Percentiles rank a stretch among this genome's conserved stretches.
Conservation (phyloP, 2,888 invertebrate genomes). For the Pyrgus malvae region DNA sequence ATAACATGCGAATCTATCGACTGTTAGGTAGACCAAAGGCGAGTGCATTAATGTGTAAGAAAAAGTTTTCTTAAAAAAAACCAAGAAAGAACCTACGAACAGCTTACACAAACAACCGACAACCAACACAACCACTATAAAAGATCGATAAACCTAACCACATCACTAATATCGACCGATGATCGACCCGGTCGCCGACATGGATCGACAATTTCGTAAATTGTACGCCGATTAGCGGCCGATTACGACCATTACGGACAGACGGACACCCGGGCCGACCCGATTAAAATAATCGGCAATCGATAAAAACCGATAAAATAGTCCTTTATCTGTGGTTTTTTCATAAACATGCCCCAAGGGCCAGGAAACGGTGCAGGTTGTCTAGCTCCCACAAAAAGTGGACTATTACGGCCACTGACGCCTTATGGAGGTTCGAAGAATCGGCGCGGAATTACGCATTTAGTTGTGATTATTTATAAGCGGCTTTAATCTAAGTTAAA, state of each 20-base stretch:
- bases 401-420: slow-evolving; percentile 1
- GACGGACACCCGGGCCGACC: slow-evolving; percentile 75
- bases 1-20: too few species aligned
- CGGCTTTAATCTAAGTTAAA: too few species aligned
- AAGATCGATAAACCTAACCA: slow-evolving; percentile 48
- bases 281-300: slow-evolving; percentile 81
- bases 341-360: slow-evolving; percentile 45
- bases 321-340: slow-evolving; percentile 61
- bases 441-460: not conserved
- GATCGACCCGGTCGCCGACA: slow-evolving; percentile 73
- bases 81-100: too few species aligned
- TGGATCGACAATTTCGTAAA: slow-evolving; percentile 81
- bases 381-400: slow-evolving; percentile 19
- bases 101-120: too few species aligned
- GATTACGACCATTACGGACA: slow-evolving; percentile 79
- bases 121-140: not conserved
- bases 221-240: slow-evolving; percentile 80
- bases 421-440: not conserved
- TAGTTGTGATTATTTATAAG: too few species aligned
- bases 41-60: too few species aligned
- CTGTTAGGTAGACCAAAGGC: too few species aligned
- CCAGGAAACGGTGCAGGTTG: slow-evolving; percentile 24
- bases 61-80: too few species aligned
- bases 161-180: slow-evolving; percentile 63
- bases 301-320: slow-evolving; percentile 77